phyloP scores from a whole-genome alignment of 2,113 vertebrate species.

The Gymnobelideus leadbeateri region DNA sequence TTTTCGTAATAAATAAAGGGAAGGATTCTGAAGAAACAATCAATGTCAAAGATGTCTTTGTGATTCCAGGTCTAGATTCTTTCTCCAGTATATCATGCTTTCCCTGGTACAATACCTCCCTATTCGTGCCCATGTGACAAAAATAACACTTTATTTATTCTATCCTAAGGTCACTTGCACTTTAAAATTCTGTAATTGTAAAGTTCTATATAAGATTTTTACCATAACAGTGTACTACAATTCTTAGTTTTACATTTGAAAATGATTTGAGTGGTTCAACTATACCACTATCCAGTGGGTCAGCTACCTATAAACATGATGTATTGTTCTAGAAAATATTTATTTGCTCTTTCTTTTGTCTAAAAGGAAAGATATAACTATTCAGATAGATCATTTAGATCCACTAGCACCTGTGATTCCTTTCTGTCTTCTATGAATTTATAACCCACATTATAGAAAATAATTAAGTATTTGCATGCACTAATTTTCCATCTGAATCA shows the following conservation, averaged over 20 bases:
- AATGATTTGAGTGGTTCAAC: neutral
- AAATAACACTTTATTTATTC: neutral
- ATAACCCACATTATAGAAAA: neutral
- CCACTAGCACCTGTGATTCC: neutral
- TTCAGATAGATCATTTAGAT: neutral
- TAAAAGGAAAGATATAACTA: neutral
- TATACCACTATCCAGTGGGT: neutral
- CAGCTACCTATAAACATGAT: neutral
- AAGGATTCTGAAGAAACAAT: neutral
- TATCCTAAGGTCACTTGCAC: neutral
- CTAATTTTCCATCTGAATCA: neutral
- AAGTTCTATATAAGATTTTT: neutral
- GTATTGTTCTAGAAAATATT: neutral
- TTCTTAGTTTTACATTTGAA: neutral
- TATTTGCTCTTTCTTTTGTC: neutral
- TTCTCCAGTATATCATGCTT: neutral
- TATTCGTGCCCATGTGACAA: neutral
- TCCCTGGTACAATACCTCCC: neutral
- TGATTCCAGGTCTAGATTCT: neutral
- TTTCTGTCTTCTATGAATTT: neutral
- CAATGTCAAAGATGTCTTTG: neutral
- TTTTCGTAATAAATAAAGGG: neutral
- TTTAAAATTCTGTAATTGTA: neutral
- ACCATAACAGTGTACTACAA: neutral
- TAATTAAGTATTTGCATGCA: neutral